Evolutionary conservation across 2,113 vertebrate genomes (phyloP).

Genomic region (Oxyura jamaicensis): DNA sequence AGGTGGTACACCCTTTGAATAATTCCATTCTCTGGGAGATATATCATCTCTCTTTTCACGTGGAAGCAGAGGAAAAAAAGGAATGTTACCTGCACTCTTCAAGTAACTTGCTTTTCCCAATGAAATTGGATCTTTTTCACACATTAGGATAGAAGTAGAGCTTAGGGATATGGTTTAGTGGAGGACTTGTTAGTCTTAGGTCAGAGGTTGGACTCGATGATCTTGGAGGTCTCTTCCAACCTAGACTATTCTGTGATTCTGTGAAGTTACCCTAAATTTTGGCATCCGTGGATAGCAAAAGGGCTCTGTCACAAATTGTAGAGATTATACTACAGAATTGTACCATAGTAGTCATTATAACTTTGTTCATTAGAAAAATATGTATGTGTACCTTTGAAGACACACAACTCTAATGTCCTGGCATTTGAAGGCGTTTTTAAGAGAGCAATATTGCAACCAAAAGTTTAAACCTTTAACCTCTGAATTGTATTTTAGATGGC

Average conservation of each 20-base stretch:
- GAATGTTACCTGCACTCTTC: background rate
- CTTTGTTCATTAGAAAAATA: background rate
- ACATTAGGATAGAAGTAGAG: background rate
- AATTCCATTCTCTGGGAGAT: background rate
- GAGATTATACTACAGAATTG: background rate
- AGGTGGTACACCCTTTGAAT: background rate
- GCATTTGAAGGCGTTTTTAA: background rate
- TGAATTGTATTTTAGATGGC: slow-evolving; percentile 78
- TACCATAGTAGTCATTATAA: background rate
- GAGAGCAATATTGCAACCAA: background rate
- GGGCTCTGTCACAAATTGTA: background rate
- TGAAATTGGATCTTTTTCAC: background rate
- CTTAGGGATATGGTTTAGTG: too few species aligned
- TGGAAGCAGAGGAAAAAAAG: background rate
- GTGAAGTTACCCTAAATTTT: background rate
- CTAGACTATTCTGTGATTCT: too few species aligned
- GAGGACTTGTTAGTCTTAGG: too few species aligned
- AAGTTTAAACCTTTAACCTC: slow-evolving; percentile 34
- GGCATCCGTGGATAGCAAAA: background rate
- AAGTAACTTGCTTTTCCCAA: background rate
- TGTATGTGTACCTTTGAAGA: background rate
- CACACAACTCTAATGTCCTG: background rate
- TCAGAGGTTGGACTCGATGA: too few species aligned
- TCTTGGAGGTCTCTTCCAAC: too few species aligned
- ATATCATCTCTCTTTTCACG: background rate